phyloP scores from a whole-genome alignment of 2,888 invertebrate species.

The Paralinhomoeus sp. region DNA sequence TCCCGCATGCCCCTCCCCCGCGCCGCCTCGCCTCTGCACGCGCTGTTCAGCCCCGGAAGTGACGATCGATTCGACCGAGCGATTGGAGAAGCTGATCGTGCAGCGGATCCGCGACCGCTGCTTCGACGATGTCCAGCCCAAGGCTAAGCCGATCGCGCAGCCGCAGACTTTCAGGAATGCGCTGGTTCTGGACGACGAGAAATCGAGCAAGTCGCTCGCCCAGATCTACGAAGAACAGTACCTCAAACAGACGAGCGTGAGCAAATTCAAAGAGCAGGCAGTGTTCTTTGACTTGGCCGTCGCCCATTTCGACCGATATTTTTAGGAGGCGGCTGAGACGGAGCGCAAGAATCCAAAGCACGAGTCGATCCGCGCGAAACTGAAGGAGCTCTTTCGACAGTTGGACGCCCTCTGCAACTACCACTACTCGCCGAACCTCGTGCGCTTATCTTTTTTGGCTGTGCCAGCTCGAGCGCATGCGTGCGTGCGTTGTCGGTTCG shows the following conservation, averaged over 20 bases:
- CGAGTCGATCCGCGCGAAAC: constrained; percentile 46
- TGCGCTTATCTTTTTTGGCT: background rate
- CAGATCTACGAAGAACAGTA: constrained; percentile 58
- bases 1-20: background rate
- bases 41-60: constrained; percentile 48
- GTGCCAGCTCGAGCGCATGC: background rate
- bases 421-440: constrained; percentile 67
- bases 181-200: constrained; percentile 65
- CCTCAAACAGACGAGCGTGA: constrained; percentile 32
- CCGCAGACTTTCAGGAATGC: constrained; percentile 62
- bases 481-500: background rate
- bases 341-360: constrained; percentile 43
- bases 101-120: constrained; percentile 63
- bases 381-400: constrained; percentile 52
- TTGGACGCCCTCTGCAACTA: constrained; percentile 73
- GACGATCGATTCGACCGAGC: constrained; percentile 62
- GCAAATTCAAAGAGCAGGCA: no score
- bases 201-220: constrained; percentile 70
- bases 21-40: background rate
- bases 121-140: constrained; percentile 72
- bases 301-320: no score
- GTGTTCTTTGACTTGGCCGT: background rate
- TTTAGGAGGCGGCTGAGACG: constrained; percentile 13
- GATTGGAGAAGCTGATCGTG: constrained; percentile 61
- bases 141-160: constrained; percentile 55